phyloP scores from a whole-genome alignment of 1,140 invertebrate genomes.

The Diabrotica undecimpunctata region DNA sequence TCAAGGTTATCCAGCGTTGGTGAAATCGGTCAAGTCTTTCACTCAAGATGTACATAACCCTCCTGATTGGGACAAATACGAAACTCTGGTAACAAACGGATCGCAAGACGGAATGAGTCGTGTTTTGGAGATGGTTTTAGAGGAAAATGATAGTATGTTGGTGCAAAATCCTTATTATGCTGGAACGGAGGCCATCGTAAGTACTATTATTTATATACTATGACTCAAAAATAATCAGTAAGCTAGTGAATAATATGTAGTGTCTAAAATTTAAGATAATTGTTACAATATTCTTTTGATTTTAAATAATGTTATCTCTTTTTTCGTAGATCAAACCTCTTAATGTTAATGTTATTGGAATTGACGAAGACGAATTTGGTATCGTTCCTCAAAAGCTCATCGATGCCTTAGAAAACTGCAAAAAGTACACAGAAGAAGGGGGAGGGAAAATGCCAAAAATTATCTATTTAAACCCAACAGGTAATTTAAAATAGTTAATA shows the following conservation, averaged over 20 bases:
- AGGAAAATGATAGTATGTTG: slow-evolving; percentile 66
- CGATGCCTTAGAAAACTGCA: slow-evolving; percentile 49
- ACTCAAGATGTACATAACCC: slow-evolving; percentile 64
- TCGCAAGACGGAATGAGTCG: slow-evolving; percentile 75
- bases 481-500: slow-evolving; percentile 27
- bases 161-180: slow-evolving; percentile 68
- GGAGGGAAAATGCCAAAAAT: slow-evolving; percentile 55
- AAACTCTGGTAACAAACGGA: slow-evolving; percentile 67
- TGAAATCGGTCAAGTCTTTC: slow-evolving; percentile 61
- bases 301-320: background rate
- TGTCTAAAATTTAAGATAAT: background rate
- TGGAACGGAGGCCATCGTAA: slow-evolving; percentile 65
- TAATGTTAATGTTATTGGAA: slow-evolving; percentile 50
- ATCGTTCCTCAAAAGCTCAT: slow-evolving; percentile 50
- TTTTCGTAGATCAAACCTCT: slow-evolving; percentile 52
- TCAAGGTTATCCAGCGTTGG: slow-evolving; percentile 65
- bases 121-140: slow-evolving; percentile 62
- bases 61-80: slow-evolving; percentile 58
- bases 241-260: background rate
- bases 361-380: slow-evolving; percentile 54
- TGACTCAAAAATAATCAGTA: no score
- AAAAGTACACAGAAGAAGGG: slow-evolving; percentile 45
- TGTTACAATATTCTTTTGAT: background rate
- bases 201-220: slow-evolving; percentile 35
- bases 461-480: slow-evolving; percentile 60